These are phyloP conservation scores for Pedionomus torquatus DNA, from an alignment of 2,113 vertebrate genomes.

Conservation along the genomic window DNA sequence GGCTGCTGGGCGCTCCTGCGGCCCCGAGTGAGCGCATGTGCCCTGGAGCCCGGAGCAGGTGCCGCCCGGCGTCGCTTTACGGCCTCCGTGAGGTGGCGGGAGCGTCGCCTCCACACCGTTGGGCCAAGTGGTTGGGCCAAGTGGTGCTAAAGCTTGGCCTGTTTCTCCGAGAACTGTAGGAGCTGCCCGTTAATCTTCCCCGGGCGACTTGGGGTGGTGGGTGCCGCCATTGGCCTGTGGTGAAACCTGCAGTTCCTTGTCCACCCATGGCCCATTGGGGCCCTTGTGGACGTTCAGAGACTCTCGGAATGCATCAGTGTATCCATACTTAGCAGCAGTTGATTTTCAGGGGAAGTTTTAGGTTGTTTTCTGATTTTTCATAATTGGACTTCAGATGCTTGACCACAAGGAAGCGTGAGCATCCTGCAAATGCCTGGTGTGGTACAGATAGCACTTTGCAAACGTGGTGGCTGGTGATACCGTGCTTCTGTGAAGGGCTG, in stretches of 20 bases:
- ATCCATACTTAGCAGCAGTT: accelerated
- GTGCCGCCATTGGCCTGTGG: neutral
- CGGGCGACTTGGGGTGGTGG: accelerated
- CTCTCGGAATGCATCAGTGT: accelerated
- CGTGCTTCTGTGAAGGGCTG: neutral
- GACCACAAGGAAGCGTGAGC: neutral
- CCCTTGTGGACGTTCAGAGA: neutral
- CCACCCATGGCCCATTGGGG: accelerated
- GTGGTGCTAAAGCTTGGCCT: too few relatives aligned
- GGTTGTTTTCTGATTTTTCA: neutral
- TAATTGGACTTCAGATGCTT: neutral
- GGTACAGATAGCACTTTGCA: neutral
- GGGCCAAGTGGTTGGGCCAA: too few relatives aligned
- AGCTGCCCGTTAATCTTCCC: accelerated
- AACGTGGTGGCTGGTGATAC: neutral
- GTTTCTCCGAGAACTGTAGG: neutral
- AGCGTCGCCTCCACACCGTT: too few relatives aligned
- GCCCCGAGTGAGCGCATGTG: neutral
- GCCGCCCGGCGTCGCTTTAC: accelerated
- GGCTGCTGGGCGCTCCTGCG: neutral
- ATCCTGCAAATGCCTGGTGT: neutral
- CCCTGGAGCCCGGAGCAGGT: neutral
- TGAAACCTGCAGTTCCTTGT: accelerated
- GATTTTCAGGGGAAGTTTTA: neutral
- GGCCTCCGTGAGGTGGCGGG: accelerated